Evolutionary conservation across 2,888 invertebrate genomes (phyloP).

Genomic region (Ophraella communa): DNA sequence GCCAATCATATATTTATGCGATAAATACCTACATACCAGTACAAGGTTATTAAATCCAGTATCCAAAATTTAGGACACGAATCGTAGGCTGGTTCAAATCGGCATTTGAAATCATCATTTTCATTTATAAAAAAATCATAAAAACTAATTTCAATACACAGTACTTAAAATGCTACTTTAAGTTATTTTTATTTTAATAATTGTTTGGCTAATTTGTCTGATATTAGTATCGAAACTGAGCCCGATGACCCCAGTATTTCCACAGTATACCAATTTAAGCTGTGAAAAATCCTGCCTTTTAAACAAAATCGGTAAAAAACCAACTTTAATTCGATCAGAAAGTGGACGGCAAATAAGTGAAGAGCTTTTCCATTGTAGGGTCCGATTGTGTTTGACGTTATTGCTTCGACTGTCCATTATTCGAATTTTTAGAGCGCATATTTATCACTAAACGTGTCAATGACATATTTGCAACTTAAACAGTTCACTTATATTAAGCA

Average conservation of each 20-base stretch:
- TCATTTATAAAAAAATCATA: too few species aligned
- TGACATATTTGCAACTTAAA: background rate
- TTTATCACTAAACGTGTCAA: background rate
- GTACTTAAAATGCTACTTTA: too few species aligned
- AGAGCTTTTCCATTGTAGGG: conserved; percentile 5
- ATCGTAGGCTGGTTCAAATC: too few species aligned
- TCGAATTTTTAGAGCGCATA: background rate
- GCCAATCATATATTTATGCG: too few species aligned
- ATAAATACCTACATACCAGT: too few species aligned
- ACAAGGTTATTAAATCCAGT: too few species aligned
- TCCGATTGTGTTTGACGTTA: conserved; percentile 12
- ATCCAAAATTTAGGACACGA: too few species aligned
- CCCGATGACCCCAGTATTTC: background rate
- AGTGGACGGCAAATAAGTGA: background rate
- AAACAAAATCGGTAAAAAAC: background rate
- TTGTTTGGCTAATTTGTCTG: too few species aligned
- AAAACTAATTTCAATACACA: too few species aligned
- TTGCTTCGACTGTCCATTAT: background rate
- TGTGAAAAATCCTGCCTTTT: background rate
- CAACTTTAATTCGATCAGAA: background rate
- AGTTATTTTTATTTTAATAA: too few species aligned
- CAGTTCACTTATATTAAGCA: background rate
- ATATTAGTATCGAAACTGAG: too few species aligned
- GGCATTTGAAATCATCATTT: too few species aligned
- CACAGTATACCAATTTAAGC: background rate